These are phyloP conservation scores for Phengaris arion DNA, from an alignment of 2,888 invertebrate species.

Conservation along the genomic window DNA sequence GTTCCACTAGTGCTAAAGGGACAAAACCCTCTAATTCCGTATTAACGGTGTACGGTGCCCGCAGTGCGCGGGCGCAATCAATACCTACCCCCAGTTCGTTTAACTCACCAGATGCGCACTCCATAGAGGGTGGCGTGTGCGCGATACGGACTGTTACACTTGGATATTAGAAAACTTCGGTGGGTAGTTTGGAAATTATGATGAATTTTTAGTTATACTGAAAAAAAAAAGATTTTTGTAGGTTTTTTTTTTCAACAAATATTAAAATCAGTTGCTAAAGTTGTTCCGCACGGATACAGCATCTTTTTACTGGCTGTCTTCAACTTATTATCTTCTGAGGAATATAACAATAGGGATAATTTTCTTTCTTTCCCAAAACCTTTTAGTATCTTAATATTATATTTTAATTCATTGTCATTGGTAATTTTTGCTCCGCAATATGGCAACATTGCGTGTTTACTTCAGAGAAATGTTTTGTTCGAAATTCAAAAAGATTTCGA, in stretches of 20 bases:
- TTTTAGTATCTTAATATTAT: slow-evolving; percentile 14
- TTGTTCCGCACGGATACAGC: background rate
- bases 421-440: slow-evolving; percentile 21
- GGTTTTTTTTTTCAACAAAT: background rate
- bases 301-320: slow-evolving; percentile 1
- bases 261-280: background rate
- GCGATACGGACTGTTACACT: slow-evolving; percentile 27
- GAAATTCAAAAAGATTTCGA: slow-evolving; percentile 23
- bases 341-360: slow-evolving; percentile 15
- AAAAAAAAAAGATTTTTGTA: too few relatives aligned
- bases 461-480: slow-evolving; percentile 29
- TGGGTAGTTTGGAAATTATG: background rate
- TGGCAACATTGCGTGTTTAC: slow-evolving; percentile 25
- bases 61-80: slow-evolving; percentile 28
- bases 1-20: background rate
- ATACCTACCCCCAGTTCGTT: slow-evolving; percentile 34
- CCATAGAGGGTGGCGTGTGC: slow-evolving; percentile 28
- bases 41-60: slow-evolving; percentile 25
- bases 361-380: background rate
- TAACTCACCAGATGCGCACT: slow-evolving; percentile 34
- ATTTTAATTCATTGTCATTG: slow-evolving; percentile 1
- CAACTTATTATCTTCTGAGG: slow-evolving; percentile 9
- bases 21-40: background rate
- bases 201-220: too few relatives aligned
- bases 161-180: background rate